A percentile compares a stretch with the other conserved stretches of the same genome.
These are phyloP conservation scores for Lasioglossum figueresi DNA, from an alignment of 2,888 invertebrate species.

Conservation along the genomic window DNA sequence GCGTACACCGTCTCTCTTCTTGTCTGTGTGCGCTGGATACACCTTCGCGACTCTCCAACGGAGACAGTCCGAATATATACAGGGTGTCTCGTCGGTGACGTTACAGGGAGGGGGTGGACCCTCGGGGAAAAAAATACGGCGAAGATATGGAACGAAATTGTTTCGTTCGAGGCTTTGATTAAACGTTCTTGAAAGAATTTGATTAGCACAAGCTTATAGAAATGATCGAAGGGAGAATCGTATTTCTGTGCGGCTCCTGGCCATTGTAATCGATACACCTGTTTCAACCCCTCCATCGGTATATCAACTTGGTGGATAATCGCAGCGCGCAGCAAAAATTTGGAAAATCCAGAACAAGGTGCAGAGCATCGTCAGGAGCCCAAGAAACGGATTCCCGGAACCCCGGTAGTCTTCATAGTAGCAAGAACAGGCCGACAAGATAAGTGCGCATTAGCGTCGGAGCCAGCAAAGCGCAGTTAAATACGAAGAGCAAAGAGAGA, in stretches of 20 bases:
- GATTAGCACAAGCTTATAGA: not conserved
- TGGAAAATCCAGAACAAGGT: not conserved
- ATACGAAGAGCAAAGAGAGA: not conserved
- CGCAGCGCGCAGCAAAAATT: not conserved
- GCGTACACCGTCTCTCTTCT: slow-evolving; percentile 8
- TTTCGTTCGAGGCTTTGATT: not conserved
- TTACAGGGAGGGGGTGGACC: not conserved
- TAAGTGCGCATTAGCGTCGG: slow-evolving; percentile 1
- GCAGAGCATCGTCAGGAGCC: not conserved
- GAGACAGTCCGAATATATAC: slow-evolving; percentile 32
- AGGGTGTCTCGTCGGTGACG: not conserved
- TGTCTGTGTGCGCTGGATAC: slow-evolving; percentile 16
- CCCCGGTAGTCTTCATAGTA: not conserved
- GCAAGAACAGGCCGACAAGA: slow-evolving; percentile 4
- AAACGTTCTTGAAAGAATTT: not conserved
- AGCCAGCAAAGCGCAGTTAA: not conserved
- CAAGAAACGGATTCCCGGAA: not conserved
- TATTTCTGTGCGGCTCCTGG: too few relatives aligned
- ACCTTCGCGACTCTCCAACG: not conserved
- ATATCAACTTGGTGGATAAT: not conserved
- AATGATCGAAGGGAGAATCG: not conserved
- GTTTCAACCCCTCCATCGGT: not conserved
- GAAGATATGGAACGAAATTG: not conserved
- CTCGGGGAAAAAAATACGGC: not conserved
- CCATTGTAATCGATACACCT: not conserved